Base-by-base conservation (phyloP, 2,888 invertebrate species). In the Lasioglossum marginatum region DNA sequence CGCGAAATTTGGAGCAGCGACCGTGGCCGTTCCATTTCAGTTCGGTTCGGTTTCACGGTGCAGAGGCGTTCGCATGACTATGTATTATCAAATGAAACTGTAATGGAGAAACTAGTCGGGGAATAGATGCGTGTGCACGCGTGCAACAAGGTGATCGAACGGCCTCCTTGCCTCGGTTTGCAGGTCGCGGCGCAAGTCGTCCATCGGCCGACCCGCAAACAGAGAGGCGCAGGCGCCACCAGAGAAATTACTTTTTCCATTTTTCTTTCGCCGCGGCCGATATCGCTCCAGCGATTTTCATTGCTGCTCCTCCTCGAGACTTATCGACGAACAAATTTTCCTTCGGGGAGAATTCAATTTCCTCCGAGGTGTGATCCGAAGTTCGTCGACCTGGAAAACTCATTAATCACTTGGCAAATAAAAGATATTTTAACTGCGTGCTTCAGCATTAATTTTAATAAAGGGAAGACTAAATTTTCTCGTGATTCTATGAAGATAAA, bases 201-300 rank as follows among this genome's bases (percentile, higher is more conserved):
- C 82, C 91, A 91, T 86, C 86, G 88, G 82, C 70, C 91, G 88
- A 86, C 87, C 86, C 71, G 77, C 82, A 81, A 78, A 85, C 84
- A 82, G 52, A n/a, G 87, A 88, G 89, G 89, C 91, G 89, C 89
- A 88, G 89, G 89, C 91, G 89, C 89, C 89, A 88, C 83, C 78
- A 85, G 92, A 92, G 93, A 93, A 93, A 93, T 93, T 92, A 93
- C 93, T 93, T 92, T 93, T 93, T 92, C 92, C 91, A 92, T 93
- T 93, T 93, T 93, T 93, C 93, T 92, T 92, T 93, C 92, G 88
- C 81, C 75, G 79, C 71, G 63, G 43, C 79, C 71, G 34, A 75
- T 19, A 63, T 72, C 71, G 76, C 85, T 74, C 31, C 52, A 34
- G 19, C 79, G 37, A 88, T 81, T 79, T 81, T 76, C 81, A 77